Base-by-base conservation (phyloP, 1,140 invertebrate species). In the Drosophila orosa region DNA sequence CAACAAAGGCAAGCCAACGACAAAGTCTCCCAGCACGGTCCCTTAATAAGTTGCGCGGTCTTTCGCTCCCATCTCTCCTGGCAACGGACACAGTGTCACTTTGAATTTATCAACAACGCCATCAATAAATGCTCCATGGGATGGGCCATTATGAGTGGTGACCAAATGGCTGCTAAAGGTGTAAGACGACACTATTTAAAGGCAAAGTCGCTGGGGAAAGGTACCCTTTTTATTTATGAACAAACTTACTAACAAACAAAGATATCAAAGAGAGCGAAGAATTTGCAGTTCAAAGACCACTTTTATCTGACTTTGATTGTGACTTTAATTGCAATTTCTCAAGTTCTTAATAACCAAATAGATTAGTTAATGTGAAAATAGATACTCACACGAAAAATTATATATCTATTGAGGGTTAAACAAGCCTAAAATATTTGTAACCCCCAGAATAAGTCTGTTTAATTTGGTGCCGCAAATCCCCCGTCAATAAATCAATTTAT, bases 61-160 rank as follows among this genome's bases (percentile, higher is more conserved):
- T 48, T 42, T 45, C 42, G 45, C 47, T 55, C 29, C 39, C 39
- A 33, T 79, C 67, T 66, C 61, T 55, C 31, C 48, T 74, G 65
- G 65, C 67, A 58, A 69, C 69, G 37, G 55, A 37, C 66, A 50
- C 69, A 59, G 44, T 56, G 75, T 72, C 61, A 52, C 58, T 86
- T 61, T 61, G 62, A 69, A 86, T 82, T 87, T 87, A 86, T 87
- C 84, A 87, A 61, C 75, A 78, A 47, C 67, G 61, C 60, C 71
- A 86, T 87, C 77, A 84, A 80, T 89, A 78, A 74, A 67, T 71
- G 65, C 50, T 76, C 74, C 74, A 76, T 67, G 19, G 61, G 9
- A 31, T 67, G 61, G 42, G 13, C 40, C 62, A 31, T 48, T 71
- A 40, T 58, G 66, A 72, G 22, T 69, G 31, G 50, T 71, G 17